Conservation (phyloP, 2,888 invertebrate genomes). For the Luperina testacea region DNA sequence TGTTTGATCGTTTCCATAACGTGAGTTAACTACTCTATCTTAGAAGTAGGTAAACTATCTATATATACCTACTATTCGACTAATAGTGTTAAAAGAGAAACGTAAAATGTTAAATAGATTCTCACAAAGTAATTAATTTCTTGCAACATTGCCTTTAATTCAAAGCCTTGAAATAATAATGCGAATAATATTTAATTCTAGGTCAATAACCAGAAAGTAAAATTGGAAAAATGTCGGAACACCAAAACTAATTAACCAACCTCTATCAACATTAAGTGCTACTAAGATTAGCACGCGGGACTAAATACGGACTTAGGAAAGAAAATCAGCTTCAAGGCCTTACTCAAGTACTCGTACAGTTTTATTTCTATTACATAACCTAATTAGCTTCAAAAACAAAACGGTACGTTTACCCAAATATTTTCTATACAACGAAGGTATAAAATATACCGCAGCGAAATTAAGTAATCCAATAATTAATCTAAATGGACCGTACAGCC, state of each 20-base stretch:
- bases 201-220: slow-evolving; percentile 34
- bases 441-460: slow-evolving; percentile 85
- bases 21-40: background rate
- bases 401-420: slow-evolving; percentile 62
- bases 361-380: slow-evolving; percentile 54
- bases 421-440: slow-evolving; percentile 71
- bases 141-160: slow-evolving; percentile 1
- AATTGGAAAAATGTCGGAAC: slow-evolving; percentile 52
- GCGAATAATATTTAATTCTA: slow-evolving; percentile 35
- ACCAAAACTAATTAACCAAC: slow-evolving; percentile 54
- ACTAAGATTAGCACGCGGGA: slow-evolving; percentile 58
- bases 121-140: background rate
- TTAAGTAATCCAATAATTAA: slow-evolving; percentile 91
- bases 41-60: background rate
- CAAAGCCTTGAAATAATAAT: slow-evolving; percentile 33
- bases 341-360: slow-evolving; percentile 44
- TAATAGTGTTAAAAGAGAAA: background rate
- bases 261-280: slow-evolving; percentile 60
- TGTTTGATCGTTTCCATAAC: slow-evolving; percentile 4
- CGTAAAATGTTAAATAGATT: background rate
- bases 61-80: background rate
- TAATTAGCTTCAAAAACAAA: slow-evolving; percentile 64
- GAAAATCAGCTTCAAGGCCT: slow-evolving; percentile 41
- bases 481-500: slow-evolving; percentile 90
- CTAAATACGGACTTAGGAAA: slow-evolving; percentile 58